Conservation (phyloP, 2,888 invertebrate genomes). For the Drosophila austrosaltans region DNA sequence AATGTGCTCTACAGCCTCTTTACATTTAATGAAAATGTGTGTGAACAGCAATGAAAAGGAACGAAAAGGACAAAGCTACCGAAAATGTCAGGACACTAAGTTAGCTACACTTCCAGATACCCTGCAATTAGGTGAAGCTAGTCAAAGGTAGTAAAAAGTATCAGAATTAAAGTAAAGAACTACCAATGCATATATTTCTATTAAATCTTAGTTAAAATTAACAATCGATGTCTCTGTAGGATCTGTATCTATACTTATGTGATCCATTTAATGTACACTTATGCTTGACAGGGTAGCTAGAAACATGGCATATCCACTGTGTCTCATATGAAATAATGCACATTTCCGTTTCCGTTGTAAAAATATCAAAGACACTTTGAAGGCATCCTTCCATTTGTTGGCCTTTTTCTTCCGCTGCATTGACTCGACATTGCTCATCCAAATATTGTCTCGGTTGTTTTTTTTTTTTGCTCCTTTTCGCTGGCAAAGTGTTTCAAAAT, state of each 20-base stretch:
- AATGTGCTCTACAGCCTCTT: constrained; percentile 13
- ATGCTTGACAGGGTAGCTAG: not conserved
- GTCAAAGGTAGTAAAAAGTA: too few species aligned
- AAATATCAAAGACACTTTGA: constrained; percentile 53
- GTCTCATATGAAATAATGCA: constrained; percentile 72
- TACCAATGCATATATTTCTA: too few species aligned
- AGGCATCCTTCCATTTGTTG: constrained; percentile 22
- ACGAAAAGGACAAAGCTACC: constrained; percentile 14
- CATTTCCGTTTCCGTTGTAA: constrained; percentile 69
- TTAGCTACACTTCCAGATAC: not conserved
- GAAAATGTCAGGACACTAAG: not conserved
- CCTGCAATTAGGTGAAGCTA: not conserved
- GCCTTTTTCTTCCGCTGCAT: constrained; percentile 25
- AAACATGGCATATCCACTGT: constrained; percentile 34
- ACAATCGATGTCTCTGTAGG: too few species aligned
- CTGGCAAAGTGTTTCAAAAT: constrained; percentile 73
- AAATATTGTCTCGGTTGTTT: constrained; percentile 57
- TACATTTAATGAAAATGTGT: constrained; percentile 22
- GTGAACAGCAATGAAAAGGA: constrained; percentile 3
- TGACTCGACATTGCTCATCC: constrained; percentile 21
- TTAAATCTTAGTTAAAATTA: too few species aligned
- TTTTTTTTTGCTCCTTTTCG: constrained; percentile 27
- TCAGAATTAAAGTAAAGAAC: not conserved
- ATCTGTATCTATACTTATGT: too few species aligned
- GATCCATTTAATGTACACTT: not conserved